Evolutionary conservation across 64 coral and sea anemone species (phyloP), one percentile per base, ranked within the genome.

Genomic region (Pocillopora verrucosa): DNA sequence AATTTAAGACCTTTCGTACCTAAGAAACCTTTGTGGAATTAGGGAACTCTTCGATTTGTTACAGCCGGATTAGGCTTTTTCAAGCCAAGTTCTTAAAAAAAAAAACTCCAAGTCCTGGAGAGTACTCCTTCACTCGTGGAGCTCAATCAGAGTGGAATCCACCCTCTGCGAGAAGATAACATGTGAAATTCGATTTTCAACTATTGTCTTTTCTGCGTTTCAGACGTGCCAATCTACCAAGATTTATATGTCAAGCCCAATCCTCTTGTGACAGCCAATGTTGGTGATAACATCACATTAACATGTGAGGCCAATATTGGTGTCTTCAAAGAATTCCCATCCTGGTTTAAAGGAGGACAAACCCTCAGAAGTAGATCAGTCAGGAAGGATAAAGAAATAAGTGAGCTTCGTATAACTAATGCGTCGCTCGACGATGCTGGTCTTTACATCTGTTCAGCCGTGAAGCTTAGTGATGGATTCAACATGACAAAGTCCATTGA

Each of bases 391-490:
- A 56, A 56, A 56, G 15, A 1, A 22, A 22, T 85, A 65, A 85
- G 63, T 72, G 65, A 85, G 30, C 37, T 85, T n/a, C 63, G 26
- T 17, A 85, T 85, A 24, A 5, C 13, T 13, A 72, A 85, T 45
- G 64, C 37, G 0, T 16, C 22, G 64, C 10, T 57, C 3, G 36
- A 12, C 12, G 63, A 85, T 13, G 24, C 63, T 58, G 82, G 82
- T 85, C 82, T 56, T 22, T 85, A 85, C 5, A 22, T 72, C 16
- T 85, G 82, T 72, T 25, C 20, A 37, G 82, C 82, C 72, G 20
- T 5, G 36, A 85, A 72, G 61, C 10, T 41, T 3, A 45, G 0
- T 56, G 65, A 72, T 30, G 82, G 64, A 4, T 20, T 1, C 0
- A 19, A n/a, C 9, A 3, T 0, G 7, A 11, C 0, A 9, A 72